Conservation (phyloP, 1,140 invertebrate species). For the Heliconius congener region DNA sequence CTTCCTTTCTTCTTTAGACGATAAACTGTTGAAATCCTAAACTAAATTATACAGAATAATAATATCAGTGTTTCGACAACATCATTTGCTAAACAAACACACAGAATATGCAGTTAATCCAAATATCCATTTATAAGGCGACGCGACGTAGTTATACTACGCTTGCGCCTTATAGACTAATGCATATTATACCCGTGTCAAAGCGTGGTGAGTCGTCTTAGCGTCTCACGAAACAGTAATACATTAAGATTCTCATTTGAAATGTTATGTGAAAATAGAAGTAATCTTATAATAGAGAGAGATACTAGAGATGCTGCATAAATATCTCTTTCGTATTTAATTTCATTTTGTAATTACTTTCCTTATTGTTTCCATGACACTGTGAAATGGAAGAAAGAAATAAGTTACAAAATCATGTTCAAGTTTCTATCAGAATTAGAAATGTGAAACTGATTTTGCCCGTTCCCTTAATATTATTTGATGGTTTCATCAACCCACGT, state of each 20-base stretch:
- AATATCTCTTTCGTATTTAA: not conserved
- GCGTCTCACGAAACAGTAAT: slow-evolving; percentile 6
- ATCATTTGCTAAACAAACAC: not conserved
- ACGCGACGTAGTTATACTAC: slow-evolving; percentile 5
- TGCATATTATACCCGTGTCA: slow-evolving; percentile 4
- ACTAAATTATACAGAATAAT: not conserved
- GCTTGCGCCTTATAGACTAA: slow-evolving; percentile 11
- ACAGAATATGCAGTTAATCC: slow-evolving; percentile 2
- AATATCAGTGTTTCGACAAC: not conserved
- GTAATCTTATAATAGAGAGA: not conserved
- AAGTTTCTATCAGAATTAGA: too few relatives aligned
- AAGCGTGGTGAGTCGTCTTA: slow-evolving; percentile 7
- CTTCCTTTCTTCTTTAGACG: too few relatives aligned
- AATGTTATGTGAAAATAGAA: not conserved
- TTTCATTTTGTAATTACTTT: not conserved
- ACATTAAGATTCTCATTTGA: slow-evolving; percentile 3
- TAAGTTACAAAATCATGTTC: too few relatives aligned
- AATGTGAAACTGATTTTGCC: too few relatives aligned
- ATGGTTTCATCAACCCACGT: too few relatives aligned
- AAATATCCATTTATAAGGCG: not conserved
- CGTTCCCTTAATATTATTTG: too few relatives aligned
- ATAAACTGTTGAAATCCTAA: too few relatives aligned
- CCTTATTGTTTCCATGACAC: not conserved
- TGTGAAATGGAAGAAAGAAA: too few relatives aligned
- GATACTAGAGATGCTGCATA: not conserved